These are phyloP conservation scores for Hydrozoanthus tunicans DNA, from an alignment of 64 coral and sea anemone genomes.

Conservation along the genomic window DNA sequence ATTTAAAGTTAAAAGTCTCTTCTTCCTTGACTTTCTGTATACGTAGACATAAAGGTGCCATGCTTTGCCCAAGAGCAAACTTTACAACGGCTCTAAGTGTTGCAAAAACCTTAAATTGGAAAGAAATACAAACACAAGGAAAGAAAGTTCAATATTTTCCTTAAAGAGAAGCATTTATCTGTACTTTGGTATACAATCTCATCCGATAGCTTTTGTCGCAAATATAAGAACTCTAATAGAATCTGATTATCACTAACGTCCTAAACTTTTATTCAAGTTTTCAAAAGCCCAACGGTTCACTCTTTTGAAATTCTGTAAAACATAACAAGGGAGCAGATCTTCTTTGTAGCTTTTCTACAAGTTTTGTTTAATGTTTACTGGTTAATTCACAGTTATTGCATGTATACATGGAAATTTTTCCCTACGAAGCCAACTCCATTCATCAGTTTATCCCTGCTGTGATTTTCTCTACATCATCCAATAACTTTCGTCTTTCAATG, in stretches of 20 bases:
- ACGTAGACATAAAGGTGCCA: too few relatives aligned
- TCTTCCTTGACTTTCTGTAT: neutral
- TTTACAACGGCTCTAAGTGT: too few relatives aligned
- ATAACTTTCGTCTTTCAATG: neutral
- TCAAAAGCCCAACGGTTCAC: neutral
- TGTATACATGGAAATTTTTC: too few relatives aligned
- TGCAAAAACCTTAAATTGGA: neutral
- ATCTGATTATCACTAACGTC: neutral
- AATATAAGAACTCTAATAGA: neutral
- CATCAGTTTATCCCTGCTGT: too few relatives aligned
- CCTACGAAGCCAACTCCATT: too few relatives aligned
- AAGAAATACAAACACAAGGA: neutral
- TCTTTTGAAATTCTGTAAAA: too few relatives aligned
- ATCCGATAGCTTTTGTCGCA: neutral
- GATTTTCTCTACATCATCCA: too few relatives aligned
- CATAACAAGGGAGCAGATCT: too few relatives aligned
- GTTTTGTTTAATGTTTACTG: too few relatives aligned
- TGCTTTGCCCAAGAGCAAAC: too few relatives aligned
- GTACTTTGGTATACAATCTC: neutral
- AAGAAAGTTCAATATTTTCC: neutral
- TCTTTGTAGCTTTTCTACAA: too few relatives aligned
- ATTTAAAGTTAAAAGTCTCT: neutral
- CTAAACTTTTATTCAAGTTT: neutral
- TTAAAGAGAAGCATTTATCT: neutral
- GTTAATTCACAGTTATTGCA: too few relatives aligned